phyloP scores from a whole-genome alignment of 2,888 invertebrate genomes.

The Dioctria rufipes region DNA sequence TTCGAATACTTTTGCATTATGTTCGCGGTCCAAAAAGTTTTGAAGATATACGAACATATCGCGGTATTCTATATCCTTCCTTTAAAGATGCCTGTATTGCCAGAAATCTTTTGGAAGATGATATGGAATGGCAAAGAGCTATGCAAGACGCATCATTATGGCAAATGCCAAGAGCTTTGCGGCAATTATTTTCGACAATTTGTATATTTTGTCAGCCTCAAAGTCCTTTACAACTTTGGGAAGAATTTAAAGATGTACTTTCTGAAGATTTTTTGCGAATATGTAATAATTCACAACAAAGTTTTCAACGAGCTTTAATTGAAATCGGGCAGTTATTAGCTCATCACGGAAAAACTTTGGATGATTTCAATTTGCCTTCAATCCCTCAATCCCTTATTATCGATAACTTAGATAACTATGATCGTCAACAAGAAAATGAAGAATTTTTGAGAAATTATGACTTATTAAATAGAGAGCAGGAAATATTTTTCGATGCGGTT shows the following conservation, averaged over 20 bases:
- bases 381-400: too few relatives aligned
- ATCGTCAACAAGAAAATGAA: too few relatives aligned
- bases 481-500: too few relatives aligned
- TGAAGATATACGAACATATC: too few relatives aligned
- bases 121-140: neutral
- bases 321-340: neutral
- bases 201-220: neutral
- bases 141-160: neutral
- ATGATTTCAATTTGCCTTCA: neutral
- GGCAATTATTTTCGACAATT: neutral
- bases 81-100: neutral
- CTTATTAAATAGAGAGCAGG: too few relatives aligned
- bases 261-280: neutral
- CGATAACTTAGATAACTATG: too few relatives aligned
- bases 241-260: neutral
- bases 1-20: too few relatives aligned
- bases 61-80: neutral
- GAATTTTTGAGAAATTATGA: too few relatives aligned
- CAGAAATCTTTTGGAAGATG: neutral
- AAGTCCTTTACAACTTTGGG: neutral
- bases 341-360: neutral
- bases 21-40: too few relatives aligned
- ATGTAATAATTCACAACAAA: neutral
- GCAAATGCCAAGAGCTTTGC: neutral
- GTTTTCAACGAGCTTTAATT: neutral